phyloP scores from a whole-genome alignment of 2,888 invertebrate species.

The Harmothoe impar region DNA sequence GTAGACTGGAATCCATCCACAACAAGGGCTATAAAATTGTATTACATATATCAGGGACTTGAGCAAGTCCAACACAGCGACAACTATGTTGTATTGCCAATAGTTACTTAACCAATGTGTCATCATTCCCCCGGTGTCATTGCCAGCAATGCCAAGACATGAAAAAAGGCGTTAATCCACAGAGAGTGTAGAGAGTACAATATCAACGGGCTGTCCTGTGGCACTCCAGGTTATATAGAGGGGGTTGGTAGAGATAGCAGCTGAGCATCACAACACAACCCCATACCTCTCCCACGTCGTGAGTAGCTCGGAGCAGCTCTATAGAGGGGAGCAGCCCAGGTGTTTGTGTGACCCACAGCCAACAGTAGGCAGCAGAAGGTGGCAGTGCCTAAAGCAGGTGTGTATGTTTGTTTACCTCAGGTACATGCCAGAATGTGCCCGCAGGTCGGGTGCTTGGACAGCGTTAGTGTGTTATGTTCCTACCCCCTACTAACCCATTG shows the following conservation, averaged over 20 bases:
- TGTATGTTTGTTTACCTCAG: constrained; percentile 14
- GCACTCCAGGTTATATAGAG: background rate
- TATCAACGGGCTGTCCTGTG: no score
- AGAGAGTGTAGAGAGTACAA: no score
- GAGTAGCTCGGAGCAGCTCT: background rate
- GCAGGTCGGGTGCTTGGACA: background rate
- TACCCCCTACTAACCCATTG: background rate
- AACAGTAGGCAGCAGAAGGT: background rate
- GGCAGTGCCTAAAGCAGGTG: background rate
- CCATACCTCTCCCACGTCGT: no score
- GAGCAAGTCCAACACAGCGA: no score
- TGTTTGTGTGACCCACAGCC: background rate
- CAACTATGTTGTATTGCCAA: no score
- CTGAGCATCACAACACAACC: background rate
- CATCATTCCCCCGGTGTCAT: no score
- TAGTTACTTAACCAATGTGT: no score
- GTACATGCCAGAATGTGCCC: background rate
- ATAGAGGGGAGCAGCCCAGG: background rate
- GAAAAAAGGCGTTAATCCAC: no score
- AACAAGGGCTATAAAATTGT: no score
- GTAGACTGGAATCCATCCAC: no score
- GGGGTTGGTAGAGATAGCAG: background rate
- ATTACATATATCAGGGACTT: no score
- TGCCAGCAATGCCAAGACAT: no score
- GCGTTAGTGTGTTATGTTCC: background rate